Evolutionary conservation across 1,140 invertebrate species (phyloP), one percentile per base, ranked within the genome.

Genomic region (Doryteuthis pealeii): DNA sequence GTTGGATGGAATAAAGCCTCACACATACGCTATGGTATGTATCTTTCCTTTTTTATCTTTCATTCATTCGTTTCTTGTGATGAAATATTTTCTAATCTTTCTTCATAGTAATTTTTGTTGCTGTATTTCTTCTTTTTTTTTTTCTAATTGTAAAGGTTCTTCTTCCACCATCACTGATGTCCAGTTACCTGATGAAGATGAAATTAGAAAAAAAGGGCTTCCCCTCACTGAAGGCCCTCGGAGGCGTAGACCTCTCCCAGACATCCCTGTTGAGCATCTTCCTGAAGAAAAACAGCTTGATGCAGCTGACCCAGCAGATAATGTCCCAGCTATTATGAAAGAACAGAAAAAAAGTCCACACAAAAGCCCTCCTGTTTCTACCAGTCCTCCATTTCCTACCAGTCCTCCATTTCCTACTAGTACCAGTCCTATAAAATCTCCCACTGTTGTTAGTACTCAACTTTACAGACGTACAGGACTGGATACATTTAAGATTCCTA

Each of bases 181-280:
- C 66, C 15, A 18, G 18, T 68, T 68, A 68, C 66, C 66, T 31
- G 30, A 68, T 68, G 66, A 26, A 4, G 66, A 30, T 31, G 66
- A 68, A 68, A 68, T 68, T 10, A 6, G 15, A 33, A 68, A 68
- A 30, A 26, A 30, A 26, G 66, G 66, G 15, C 66, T 68, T 5
- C 66, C 66, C 28, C 6, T 68, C 32, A 58, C 26, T n/a, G 54
- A 58, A 58, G 15, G 18, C 18, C 54, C 15, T 18, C 18, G 15
- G 15, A 18, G 54, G 15, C 54, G 54, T 15, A 18, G 54, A 28
- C 54, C 54, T n/a, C 54, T 58, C 18, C 54, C 54, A 58, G 54
- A 58, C 18, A 58, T 28, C 15, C 18, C 26, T 6, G 15, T 18
- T 2, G 26, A 58, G 26, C 18, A 58, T 58, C 15, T n/a, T 18